These are phyloP conservation scores for Heliocidaris tuberculata DNA, from an alignment of 35 echinoderm and acorn worm genomes.

Conservation along the genomic window DNA sequence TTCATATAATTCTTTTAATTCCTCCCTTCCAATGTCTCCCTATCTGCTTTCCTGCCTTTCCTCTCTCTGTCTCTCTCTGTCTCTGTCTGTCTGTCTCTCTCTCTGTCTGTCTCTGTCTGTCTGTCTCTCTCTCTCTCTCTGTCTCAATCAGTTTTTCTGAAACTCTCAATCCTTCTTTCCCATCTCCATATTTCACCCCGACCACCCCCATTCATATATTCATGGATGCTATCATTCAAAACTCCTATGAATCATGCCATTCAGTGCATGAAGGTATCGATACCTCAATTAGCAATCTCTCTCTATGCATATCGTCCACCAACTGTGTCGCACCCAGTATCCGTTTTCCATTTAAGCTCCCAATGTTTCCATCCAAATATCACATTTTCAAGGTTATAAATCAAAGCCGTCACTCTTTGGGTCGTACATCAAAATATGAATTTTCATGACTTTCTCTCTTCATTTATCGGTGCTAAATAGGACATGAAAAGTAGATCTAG, in stretches of 20 bases:
- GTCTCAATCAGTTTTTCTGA: neutral
- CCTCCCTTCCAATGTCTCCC: too few relatives aligned
- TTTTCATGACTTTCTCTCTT: neutral
- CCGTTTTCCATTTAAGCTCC: neutral
- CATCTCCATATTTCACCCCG: neutral
- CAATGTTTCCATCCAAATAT: neutral
- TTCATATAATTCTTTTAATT: too few relatives aligned
- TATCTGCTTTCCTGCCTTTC: too few relatives aligned
- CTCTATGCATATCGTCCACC: neutral
- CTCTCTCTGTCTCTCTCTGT: too few relatives aligned
- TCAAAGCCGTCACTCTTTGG: neutral
- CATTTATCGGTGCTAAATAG: neutral
- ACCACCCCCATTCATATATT: neutral
- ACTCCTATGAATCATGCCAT: neutral
- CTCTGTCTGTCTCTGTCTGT: too few relatives aligned
- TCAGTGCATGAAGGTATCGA: neutral
- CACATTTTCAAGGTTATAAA: neutral
- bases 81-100: too few relatives aligned
- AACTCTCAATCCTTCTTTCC: neutral
- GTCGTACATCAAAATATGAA: neutral
- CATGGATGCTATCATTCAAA: slow-evolving; percentile 4
- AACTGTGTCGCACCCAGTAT: neutral
- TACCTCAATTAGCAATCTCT: neutral
- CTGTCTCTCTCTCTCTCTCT: neutral
- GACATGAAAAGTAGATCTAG: slow-evolving; percentile 1